Conservation (phyloP, 2,113 vertebrate species). For the Stercorarius parasiticus region DNA sequence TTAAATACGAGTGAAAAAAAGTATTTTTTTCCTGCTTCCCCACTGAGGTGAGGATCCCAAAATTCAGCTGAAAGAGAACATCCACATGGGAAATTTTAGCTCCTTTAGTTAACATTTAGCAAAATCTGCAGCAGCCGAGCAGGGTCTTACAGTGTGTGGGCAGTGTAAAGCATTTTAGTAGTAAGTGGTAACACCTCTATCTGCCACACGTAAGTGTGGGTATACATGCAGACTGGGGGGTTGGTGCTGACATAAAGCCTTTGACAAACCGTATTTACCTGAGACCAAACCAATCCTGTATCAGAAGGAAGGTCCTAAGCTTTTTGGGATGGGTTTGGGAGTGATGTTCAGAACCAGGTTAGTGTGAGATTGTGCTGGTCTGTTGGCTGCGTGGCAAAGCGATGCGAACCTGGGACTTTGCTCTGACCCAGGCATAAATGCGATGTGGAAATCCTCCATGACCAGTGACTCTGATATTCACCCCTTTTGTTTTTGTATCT, state of each 20-base stretch:
- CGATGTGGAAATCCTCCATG: background rate
- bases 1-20: background rate
- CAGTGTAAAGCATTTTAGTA: background rate
- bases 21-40: background rate
- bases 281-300: background rate
- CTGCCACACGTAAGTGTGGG: background rate
- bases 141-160: background rate
- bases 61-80: background rate
- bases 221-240: background rate
- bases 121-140: background rate
- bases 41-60: background rate
- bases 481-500: background rate
- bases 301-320: background rate
- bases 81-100: background rate
- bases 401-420: background rate
- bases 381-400: background rate
- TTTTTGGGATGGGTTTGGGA: background rate
- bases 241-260: background rate
- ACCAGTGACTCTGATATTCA: background rate
- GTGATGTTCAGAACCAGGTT: background rate
- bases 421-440: background rate
- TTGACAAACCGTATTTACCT: background rate
- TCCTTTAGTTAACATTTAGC: background rate
- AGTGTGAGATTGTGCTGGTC: background rate
- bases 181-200: background rate